Base-by-base conservation (phyloP, 1,140 invertebrate genomes). In the Drosophila setifemur region DNA sequence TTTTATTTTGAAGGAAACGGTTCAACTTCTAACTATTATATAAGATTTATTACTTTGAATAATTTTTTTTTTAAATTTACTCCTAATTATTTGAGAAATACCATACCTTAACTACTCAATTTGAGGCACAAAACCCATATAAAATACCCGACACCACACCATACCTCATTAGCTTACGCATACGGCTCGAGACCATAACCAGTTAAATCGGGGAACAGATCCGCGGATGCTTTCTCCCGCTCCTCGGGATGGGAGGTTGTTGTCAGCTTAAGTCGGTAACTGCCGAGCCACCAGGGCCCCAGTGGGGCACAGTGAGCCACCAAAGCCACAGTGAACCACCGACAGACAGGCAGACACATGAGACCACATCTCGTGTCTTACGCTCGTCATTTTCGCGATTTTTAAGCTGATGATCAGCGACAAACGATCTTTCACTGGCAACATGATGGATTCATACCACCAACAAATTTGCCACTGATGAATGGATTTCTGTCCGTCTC, bases 381-480 rank as follows among this genome's bases (percentile, higher is more conserved):
- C 58, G 87, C 79, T 89, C 88, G 79, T 89, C 88, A 88, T 89
- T 89, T 86, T 76, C 77, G 69, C 70, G 78, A 89, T 88, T 89
- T 77, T 89, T 89, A 89, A 85, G 88, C 88, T 89, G 88, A 89
- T 88, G 88, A 89, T 89, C 88, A 89, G 85, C 76, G 83, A 87
- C 87, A 89, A 89, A 89, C 87, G 83, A 89, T 89, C 87, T 89
- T 89, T 89, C 88, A 88, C 75, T 89, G 78, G 85, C 58, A 48
- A 58, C 69, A 88, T 89, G 88, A 89, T 89, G 88, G 88, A 89
- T 89, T 89, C 79, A 69, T 89, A 89, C 88, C 88, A 88, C 88
- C 88, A 89, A 88, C 83, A 88, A 86, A 89, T 89, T 85, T 89
- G 88, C 88, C 88, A 89, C 88, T 89, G 88, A 89, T 89, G 88